Evolutionary conservation across 2,113 vertebrate genomes (phyloP), one percentile per base, ranked within the genome.

Genomic region (Ophthalmolycus amberensis): DNA sequence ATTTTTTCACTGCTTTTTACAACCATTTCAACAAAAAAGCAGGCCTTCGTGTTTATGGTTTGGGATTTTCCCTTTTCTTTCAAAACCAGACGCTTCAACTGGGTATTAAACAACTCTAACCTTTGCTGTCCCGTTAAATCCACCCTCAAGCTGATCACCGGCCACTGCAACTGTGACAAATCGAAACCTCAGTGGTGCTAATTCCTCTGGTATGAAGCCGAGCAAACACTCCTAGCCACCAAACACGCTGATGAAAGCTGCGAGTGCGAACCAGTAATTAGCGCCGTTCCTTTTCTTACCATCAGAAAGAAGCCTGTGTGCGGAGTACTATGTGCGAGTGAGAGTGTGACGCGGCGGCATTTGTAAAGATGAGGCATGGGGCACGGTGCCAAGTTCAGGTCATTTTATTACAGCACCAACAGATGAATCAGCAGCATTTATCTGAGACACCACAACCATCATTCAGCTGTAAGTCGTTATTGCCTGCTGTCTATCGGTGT

Each of bases 181-280:
- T 82, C 3, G 59, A 87, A 86, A 90, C 88, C 82, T 81, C 74
- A 59, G 82, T 42, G 20, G 79, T 70, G 79, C 46, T 86, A 87
- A 89, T 81, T 85, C 84, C 75, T 89, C 85, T 89, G 85, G 89
- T 83, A 89, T 92, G 91, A 88, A 75, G 74, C 75, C 15, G 66
- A 73, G 79, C 87, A 80, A 91, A 79, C 83, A 75, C 68, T 87
- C 75, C 71, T 48, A 20, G 78, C 65, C 67, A 25, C 25, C 78
- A 59, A 88, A 91, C 86, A 89, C 48, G 86, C 85, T 88, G 88
- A 90, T 86, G 60, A 92, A 89, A 85, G 88, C 75, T 70, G 81
- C 29, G 7, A 88, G 70, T 38, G 77, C 81, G 68, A 91, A 87
- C 85, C 82, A 75, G 79, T 89, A 93, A 93, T 90, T 93, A 91